Evolutionary conservation across 2,113 vertebrate species (phyloP).

Genomic region (Bubo bubo): DNA sequence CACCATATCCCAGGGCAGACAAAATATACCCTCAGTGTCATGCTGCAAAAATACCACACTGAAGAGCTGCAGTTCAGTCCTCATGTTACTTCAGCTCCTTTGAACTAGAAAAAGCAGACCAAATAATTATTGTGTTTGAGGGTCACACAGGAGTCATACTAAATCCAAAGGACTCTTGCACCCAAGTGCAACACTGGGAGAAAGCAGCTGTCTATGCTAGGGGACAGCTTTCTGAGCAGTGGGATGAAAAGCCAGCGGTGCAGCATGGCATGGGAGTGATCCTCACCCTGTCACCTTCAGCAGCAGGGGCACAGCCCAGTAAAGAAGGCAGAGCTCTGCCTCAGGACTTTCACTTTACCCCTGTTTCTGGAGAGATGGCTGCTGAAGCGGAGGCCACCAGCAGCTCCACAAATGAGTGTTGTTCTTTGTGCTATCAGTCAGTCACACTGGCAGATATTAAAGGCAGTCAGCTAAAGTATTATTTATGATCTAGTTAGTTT

Average conservation of each 20-base stretch:
- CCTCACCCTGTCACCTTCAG: neutral
- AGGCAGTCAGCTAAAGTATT: neutral
- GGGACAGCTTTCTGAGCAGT: neutral
- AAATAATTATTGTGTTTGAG: neutral
- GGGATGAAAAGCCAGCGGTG: neutral
- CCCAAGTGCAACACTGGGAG: neutral
- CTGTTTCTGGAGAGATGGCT: neutral
- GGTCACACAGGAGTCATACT: neutral
- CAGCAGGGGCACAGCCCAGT: neutral
- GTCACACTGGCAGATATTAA: neutral
- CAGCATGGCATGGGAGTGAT: neutral
- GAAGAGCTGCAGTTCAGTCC: neutral
- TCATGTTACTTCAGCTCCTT: neutral
- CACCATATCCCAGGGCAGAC: neutral
- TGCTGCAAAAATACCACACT: neutral
- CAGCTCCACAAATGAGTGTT: neutral
- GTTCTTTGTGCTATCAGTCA: neutral
- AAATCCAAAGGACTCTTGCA: neutral
- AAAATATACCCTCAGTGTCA: neutral
- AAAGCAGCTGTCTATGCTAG: neutral
- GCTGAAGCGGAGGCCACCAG: neutral
- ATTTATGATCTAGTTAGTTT: fast-evolving
- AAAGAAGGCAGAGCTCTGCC: neutral
- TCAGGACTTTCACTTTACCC: neutral
- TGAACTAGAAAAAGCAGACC: neutral